Conservation (phyloP, 92 coral and sea anemone genomes). For the Paragorgia papillata region DNA sequence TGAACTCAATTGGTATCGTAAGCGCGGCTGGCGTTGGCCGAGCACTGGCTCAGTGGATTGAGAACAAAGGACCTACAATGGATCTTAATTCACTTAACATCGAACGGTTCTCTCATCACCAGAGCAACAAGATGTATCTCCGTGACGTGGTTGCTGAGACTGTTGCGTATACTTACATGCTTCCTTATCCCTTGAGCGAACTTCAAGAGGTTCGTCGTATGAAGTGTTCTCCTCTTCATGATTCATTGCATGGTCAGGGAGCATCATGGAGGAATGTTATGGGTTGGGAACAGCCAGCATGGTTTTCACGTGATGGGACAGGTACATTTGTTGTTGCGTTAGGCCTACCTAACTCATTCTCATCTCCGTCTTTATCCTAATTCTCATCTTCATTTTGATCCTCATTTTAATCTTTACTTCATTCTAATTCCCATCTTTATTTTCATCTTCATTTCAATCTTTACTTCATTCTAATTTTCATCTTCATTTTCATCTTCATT, state of each 20-base stretch:
- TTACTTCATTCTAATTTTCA: no score
- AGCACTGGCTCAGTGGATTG: slow-evolving; percentile 94
- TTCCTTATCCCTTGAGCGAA: slow-evolving; percentile 51
- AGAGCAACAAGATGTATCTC: slow-evolving; percentile 80
- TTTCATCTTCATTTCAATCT: no score
- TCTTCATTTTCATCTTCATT: no score
- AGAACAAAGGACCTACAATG: slow-evolving; percentile 87
- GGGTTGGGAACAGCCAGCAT: slow-evolving; percentile 89
- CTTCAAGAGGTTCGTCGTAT: slow-evolving; percentile 45
- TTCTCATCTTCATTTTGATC: no score
- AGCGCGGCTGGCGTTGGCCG: slow-evolving; percentile 92
- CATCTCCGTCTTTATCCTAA: no score
- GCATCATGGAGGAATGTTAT: slow-evolving; percentile 80
- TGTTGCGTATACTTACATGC: slow-evolving; percentile 55
- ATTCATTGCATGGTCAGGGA: slow-evolving; percentile 68
- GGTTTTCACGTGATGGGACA: slow-evolving; percentile 64
- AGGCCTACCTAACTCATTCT: no score
- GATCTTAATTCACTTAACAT: slow-evolving; percentile 86
- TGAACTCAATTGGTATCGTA: slow-evolving; percentile 90
- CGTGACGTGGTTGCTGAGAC: slow-evolving; percentile 79
- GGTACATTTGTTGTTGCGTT: slow-evolving; percentile 42
- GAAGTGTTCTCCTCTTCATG: slow-evolving; percentile 74
- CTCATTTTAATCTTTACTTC: no score
- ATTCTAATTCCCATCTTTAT: no score
- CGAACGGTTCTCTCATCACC: slow-evolving; percentile 82